Percentiles rank a stretch among this genome's conserved stretches.
Conservation (phyloP, 2,797 vertebrate genomes). For the Ciconia nigra region DNA sequence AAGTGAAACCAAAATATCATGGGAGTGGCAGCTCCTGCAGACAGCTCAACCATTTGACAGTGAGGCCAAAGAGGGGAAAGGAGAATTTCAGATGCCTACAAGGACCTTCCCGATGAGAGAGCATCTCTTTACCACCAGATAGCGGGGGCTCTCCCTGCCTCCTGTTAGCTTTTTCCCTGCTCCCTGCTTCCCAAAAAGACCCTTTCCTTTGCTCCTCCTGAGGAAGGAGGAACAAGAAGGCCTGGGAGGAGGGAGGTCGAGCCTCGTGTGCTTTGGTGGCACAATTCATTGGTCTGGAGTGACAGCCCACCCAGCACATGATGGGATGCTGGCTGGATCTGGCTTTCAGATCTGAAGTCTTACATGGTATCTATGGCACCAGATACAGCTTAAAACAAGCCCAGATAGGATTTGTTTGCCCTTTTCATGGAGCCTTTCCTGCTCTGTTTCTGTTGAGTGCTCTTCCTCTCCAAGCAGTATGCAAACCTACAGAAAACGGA, state of each 20-base stretch:
- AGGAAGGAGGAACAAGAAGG: not conserved
- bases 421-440: not conserved
- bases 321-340: not conserved
- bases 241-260: not conserved
- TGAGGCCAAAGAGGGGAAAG: not conserved
- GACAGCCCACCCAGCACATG: rapidly evolving
- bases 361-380: not conserved
- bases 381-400: not conserved
- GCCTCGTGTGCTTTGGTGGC: not conserved
- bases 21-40: not conserved
- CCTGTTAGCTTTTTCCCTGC: not conserved
- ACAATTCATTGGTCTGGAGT: not conserved
- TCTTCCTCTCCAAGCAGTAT: not conserved
- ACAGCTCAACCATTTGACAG: not conserved
- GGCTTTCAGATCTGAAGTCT: not conserved
- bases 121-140: not conserved
- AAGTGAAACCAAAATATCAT: not conserved
- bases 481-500: not conserved
- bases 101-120: not conserved
- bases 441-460: not conserved
- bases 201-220: not conserved
- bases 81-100: not conserved
- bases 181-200: not conserved
- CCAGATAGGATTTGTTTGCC: not conserved
- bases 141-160: rapidly evolving